A percentile compares a stretch with the other conserved stretches of the same genome.
These are phyloP conservation scores for Verasper variegatus DNA, from an alignment of 2,113 vertebrate genomes.

Conservation along the genomic window DNA sequence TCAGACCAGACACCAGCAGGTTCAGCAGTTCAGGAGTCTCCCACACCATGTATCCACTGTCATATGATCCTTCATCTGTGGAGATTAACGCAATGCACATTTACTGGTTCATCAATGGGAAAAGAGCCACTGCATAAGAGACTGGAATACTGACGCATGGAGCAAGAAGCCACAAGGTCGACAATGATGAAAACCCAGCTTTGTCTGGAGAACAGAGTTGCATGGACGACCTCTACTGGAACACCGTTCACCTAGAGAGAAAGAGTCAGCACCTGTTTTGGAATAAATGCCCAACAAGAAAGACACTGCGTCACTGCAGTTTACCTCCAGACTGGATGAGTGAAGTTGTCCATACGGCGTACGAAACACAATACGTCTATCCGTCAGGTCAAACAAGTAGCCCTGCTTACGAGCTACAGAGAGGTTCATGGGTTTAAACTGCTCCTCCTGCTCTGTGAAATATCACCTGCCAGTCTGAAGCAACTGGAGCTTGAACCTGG, in stretches of 20 bases:
- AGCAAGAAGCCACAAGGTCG: slow-evolving; percentile 69
- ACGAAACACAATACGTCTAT: slow-evolving; percentile 69
- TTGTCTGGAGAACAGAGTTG: slow-evolving; percentile 70
- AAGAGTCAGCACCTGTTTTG: neutral
- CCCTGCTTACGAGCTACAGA: slow-evolving; percentile 50
- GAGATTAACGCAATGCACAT: fast-evolving
- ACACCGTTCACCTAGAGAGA: slow-evolving; percentile 61
- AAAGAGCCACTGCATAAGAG: fast-evolving
- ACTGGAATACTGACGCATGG: slow-evolving; percentile 48
- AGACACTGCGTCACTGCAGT: fast-evolving
- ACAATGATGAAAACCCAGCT: slow-evolving; percentile 67
- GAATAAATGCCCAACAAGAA: fast-evolving
- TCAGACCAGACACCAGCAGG: slow-evolving; percentile 20
- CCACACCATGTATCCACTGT: slow-evolving; percentile 52
- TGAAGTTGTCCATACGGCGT: slow-evolving; percentile 63
- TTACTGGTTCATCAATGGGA: neutral
- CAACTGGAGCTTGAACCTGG: slow-evolving; percentile 18
- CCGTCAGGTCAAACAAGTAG: slow-evolving; percentile 52
- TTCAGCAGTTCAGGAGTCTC: slow-evolving; percentile 53
- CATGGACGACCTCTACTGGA: slow-evolving; percentile 65
- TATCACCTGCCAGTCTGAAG: slow-evolving; percentile 68
- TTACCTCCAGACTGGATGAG: slow-evolving; percentile 60
- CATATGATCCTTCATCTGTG: slow-evolving; percentile 61
- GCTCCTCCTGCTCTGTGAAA: slow-evolving; percentile 50
- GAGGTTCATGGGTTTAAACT: slow-evolving; percentile 40